Base-by-base conservation (phyloP, 2,113 vertebrate genomes). In the Ptyas mucosa region DNA sequence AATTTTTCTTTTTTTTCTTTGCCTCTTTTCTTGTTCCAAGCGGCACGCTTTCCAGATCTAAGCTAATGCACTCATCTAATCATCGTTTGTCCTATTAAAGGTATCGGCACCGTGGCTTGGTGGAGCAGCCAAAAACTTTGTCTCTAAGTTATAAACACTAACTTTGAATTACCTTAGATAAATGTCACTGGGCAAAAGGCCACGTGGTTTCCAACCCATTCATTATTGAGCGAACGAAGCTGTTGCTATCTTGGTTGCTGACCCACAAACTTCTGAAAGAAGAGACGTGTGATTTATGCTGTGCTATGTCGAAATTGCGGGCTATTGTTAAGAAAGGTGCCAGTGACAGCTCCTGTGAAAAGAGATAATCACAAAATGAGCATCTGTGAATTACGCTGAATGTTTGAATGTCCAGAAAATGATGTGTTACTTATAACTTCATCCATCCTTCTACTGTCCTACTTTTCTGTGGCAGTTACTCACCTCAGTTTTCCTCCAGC, bases 331-430 rank as follows among this genome's bases (percentile, higher is more conserved):
- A 52, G 58, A 90, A n/a, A 26, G 23, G 69, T 3, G 23, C 23
- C 51, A 53, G 26, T n/a, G 12, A 87, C 29, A 92, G 3, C 1
- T 57, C 55, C 8, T 18, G 90, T 14, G 8, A 85, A 85, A 95
- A 26, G 18, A 92, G 20, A 20, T 24, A 39, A 90, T 53, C 43
- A 58, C 1, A 8, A 53, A 91, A 34, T 15, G 91, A 85, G 57
- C 12, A 57, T 43, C 24, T 51, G 20, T 87, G 85, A 34, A 85
- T 7, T 94, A 20, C 54, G 54, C 95, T 93, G 87, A 96, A 94
- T 87, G 7, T 43, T 51, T 18, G 14, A 90, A 1, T 64, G 58
- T 93, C 21, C 34, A 34, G n/a, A 85, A 58, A 0, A 12, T 58
- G 52, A 95, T 64, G 93, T n/a, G 29, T 8, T 51, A 52, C 39